Base-by-base conservation (phyloP, 2,113 vertebrate genomes). In the Notiomystis cincta region DNA sequence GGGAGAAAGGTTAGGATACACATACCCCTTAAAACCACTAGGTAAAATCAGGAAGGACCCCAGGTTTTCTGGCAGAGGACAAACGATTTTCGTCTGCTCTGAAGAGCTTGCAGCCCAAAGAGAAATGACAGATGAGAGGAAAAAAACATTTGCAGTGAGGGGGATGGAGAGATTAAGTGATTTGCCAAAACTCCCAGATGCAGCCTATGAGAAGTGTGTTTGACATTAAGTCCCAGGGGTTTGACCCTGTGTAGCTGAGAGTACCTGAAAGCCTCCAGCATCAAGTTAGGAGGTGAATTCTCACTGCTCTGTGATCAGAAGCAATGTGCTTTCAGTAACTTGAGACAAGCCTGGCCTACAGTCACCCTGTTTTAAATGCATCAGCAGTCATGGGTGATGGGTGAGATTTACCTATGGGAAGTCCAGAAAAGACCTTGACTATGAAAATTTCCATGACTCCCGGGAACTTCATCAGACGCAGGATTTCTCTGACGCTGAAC, bases 401-500 rank as follows among this genome's bases (percentile, higher is more conserved):
- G 58, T 44, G 48, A 82, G 75, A 89, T 94, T 98, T 97, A 99
- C 99, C 99, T 93, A 98, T 83, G 35, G 99, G 99, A 65, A 99
- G 91, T 79, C 98, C 98, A 37, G 98, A 97, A 11, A 98, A 78
- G 27, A 99, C 98, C 96, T 99, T 99, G 95, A 99, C 89, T 7
- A 98, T 60, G 89, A 99, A 99, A 48, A 98, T 97, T 13, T 97
- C 97, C 58, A 90, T 95, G 44, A 99, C 98, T 11, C 98, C 97
- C 0, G 99, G 99, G 95, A 98, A 98, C 97, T 97, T 98, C 97
- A 99, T 97, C 71, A 99, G 96, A 47, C 98, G 97, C 3, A 96
- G 82, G 78, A 99, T 99, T 94, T 99, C 98, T 61, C 96, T 96
- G 91, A 99, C 45, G 90, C 93, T 99, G 31, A 99, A 99, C 47